Conservation (phyloP, 2,113 vertebrate genomes). For the Ptilorrhoa leucosticta region DNA sequence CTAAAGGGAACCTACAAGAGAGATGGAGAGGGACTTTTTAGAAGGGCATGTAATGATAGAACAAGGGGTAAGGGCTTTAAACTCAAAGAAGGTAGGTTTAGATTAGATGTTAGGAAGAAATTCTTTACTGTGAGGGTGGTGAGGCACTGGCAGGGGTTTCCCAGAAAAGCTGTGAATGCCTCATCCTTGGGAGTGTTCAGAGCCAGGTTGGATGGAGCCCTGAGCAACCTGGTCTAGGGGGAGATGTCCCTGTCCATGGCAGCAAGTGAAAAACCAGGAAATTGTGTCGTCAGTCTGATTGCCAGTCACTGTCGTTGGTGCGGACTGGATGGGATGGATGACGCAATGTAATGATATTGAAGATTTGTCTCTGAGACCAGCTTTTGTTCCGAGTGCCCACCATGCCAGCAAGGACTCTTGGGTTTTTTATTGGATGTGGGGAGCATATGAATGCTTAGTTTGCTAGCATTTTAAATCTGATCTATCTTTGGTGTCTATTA, state of each 20-base stretch:
- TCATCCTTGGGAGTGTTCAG: not conserved
- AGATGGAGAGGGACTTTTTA: not conserved
- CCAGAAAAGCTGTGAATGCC: not conserved
- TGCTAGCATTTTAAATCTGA: not conserved
- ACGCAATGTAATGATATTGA: not conserved
- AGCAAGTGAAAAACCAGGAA: not conserved
- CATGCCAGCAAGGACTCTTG: not conserved
- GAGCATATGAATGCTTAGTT: not conserved
- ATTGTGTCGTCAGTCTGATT: rapidly evolving
- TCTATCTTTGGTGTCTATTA: not conserved
- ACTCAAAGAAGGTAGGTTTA: not conserved
- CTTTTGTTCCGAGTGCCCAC: not conserved
- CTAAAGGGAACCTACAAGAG: not conserved
- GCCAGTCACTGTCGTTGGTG: not conserved
- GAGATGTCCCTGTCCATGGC: not conserved
- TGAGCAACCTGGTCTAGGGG: not conserved
- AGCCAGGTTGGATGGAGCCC: not conserved
- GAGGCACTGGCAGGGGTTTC: not conserved
- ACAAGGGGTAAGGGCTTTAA: not conserved
- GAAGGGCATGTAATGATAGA: not conserved
- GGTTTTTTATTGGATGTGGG: not conserved
- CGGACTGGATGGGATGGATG: not conserved
- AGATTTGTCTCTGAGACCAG: not conserved
- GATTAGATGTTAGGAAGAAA: not conserved
- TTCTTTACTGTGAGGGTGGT: not conserved